Base-by-base conservation (phyloP, 2,797 vertebrate species). In the Pangasius larnaudii region DNA sequence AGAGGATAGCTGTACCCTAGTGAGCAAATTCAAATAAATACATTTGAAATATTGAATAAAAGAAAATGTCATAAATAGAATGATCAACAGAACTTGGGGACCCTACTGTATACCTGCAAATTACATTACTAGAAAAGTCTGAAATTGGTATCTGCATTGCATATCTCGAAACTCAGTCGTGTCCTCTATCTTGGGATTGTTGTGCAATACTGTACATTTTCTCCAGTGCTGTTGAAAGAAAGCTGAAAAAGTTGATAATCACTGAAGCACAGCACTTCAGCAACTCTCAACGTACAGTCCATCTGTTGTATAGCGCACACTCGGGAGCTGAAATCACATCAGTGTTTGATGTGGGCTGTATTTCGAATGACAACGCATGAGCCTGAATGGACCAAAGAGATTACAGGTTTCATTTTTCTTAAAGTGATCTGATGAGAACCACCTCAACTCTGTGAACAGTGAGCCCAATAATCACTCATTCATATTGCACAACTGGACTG, bases 291-390 rank as follows among this genome's bases (percentile, higher is more conserved):
- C 79, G 79, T 78, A 77, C 71, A 84, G 71, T 89, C 85, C 85
- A 86, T 89, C 88, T 89, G 79, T 89, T 69, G 71, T 84, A 85
- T 30, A 39, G n/a, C 56, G 33, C 46, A 19, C 84, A 78, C 49
- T 59, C 36, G 87, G 87, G 87, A 88, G 56, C 5, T 59, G 83
- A 63, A 85, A 88, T 81, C 87, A 88, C 84, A 88, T 88, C 78
- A 85, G 63, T 85, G 69, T 88, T 85, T 88, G 78, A 59, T 85
- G 65, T 85, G 83, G 87, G 63, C 49, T 80, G 87, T 7, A 85
- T 67, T 88, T 85, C 65, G 49, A 80, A 85, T 36, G 51, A 85
- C 83, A 85, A 51, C n/a, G 56, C 56, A 24, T 59, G 53, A 63
- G 75, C 61, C 56, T 27, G 65, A 63, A 85, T 49, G 51, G 30